Evolutionary conservation across 2,113 vertebrate genomes (phyloP).

Genomic region (Agelaius phoeniceus): DNA sequence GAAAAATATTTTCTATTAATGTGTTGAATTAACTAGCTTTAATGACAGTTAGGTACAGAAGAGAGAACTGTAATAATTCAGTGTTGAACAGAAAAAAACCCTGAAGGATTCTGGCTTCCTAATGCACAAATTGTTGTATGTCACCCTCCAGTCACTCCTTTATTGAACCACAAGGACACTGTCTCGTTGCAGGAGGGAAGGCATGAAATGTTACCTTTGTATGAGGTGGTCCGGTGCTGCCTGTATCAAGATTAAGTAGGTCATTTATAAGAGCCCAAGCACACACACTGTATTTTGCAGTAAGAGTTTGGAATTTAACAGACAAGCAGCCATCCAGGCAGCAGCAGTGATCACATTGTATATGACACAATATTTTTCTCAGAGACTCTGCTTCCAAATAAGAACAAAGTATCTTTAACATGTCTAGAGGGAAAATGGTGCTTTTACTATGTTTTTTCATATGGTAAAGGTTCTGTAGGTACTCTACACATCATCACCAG

Average conservation of each 20-base stretch:
- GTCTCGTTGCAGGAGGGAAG: accelerated
- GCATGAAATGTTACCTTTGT: neutral
- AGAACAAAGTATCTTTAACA: neutral
- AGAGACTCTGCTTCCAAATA: neutral
- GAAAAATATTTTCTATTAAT: neutral
- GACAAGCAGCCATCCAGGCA: neutral
- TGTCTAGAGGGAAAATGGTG: neutral
- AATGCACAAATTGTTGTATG: neutral
- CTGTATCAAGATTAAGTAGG: slow-evolving; percentile 7
- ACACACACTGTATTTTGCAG: neutral
- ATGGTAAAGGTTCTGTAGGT: neutral
- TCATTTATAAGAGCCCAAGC: neutral
- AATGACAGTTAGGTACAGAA: neutral
- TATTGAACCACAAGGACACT: neutral
- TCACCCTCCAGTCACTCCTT: neutral
- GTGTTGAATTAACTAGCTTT: neutral
- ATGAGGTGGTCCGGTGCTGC: neutral
- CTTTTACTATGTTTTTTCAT: neutral
- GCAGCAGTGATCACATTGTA: neutral
- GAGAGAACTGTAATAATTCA: neutral
- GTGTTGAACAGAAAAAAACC: neutral
- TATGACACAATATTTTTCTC: neutral
- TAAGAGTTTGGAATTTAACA: neutral
- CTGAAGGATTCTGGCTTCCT: neutral
- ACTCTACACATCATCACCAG: neutral